Evolutionary conservation across 2,888 invertebrate genomes (phyloP).

Genomic region (Hylaea fasciaria): DNA sequence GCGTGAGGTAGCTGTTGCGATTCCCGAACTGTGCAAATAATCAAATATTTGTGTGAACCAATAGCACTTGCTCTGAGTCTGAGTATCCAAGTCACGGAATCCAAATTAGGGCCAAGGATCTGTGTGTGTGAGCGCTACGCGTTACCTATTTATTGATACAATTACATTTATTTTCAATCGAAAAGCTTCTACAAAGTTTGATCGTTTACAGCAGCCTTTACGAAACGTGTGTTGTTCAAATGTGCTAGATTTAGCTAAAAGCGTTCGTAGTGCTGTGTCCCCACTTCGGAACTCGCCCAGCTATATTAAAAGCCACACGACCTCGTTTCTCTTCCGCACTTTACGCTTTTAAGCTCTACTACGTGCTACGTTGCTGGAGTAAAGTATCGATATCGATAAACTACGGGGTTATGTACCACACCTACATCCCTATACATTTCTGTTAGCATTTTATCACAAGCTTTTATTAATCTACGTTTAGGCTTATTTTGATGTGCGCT

Average conservation of each 20-base stretch:
- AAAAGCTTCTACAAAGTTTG: background rate
- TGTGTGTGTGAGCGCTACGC: too few relatives aligned
- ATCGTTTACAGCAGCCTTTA: constrained; percentile 9
- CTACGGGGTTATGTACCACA: constrained; percentile 8
- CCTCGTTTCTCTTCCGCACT: constrained; percentile 78
- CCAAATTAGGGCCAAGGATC: too few relatives aligned
- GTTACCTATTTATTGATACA: too few relatives aligned
- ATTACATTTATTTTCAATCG: too few relatives aligned
- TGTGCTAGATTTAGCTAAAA: constrained; percentile 44
- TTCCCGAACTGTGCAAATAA: too few relatives aligned
- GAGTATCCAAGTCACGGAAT: too few relatives aligned
- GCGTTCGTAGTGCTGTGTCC: constrained; percentile 45
- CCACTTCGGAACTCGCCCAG: constrained; percentile 51
- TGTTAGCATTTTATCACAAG: constrained; percentile 12
- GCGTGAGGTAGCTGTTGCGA: too few relatives aligned
- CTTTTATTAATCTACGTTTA: background rate
- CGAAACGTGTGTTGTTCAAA: constrained; percentile 21
- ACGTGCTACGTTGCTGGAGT: constrained; percentile 53
- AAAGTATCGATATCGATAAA: constrained; percentile 45
- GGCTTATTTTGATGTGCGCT: too few relatives aligned
- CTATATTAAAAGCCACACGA: constrained; percentile 77
- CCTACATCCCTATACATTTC: too few relatives aligned
- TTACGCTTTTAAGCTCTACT: constrained; percentile 69
- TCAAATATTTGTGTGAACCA: too few relatives aligned
- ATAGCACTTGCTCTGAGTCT: too few relatives aligned